Conservation (phyloP, 2,797 vertebrate species). For the Sebastes matsubarae region DNA sequence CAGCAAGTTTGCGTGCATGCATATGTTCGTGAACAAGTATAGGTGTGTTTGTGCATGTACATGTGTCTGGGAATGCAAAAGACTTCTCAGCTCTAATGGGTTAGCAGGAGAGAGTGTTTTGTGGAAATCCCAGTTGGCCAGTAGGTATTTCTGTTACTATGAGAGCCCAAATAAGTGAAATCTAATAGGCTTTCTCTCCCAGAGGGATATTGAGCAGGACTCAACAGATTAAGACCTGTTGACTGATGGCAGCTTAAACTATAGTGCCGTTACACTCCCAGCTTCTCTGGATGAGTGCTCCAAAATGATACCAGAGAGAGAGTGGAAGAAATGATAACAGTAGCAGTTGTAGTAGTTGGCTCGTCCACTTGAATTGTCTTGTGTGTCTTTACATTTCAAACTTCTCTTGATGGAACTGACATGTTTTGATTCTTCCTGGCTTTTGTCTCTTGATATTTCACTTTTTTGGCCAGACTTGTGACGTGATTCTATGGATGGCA, state of each 20-base stretch:
- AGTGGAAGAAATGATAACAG: conserved; percentile 15
- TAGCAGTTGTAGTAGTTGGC: conserved; percentile 18
- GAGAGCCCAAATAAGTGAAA: conserved; percentile 77
- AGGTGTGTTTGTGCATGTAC: conserved; percentile 29
- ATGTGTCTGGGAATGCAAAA: conserved; percentile 53
- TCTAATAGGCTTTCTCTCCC: conserved; percentile 74
- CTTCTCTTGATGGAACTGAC: neutral
- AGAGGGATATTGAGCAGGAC: conserved; percentile 73
- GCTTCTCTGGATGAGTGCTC: conserved; percentile 54
- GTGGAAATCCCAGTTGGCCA: conserved; percentile 64
- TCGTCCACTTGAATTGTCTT: conserved; percentile 27
- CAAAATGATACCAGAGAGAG: conserved; percentile 34
- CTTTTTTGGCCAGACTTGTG: neutral
- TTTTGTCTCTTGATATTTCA: conserved; percentile 11
- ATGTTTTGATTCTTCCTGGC: neutral
- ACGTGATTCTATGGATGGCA: neutral
- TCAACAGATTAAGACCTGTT: conserved; percentile 82
- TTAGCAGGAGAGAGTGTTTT: conserved; percentile 26
- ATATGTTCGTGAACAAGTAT: conserved; percentile 16
- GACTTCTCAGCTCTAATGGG: conserved; percentile 42
- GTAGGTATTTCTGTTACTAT: conserved; percentile 72
- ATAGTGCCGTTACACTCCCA: conserved; percentile 67
- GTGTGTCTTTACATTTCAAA: conserved; percentile 6
- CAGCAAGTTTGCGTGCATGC: neutral
- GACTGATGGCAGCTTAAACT: conserved; percentile 80